phyloP scores from a whole-genome alignment of 1,140 invertebrate species.

The Aphaenogaster ashmeadi region DNA sequence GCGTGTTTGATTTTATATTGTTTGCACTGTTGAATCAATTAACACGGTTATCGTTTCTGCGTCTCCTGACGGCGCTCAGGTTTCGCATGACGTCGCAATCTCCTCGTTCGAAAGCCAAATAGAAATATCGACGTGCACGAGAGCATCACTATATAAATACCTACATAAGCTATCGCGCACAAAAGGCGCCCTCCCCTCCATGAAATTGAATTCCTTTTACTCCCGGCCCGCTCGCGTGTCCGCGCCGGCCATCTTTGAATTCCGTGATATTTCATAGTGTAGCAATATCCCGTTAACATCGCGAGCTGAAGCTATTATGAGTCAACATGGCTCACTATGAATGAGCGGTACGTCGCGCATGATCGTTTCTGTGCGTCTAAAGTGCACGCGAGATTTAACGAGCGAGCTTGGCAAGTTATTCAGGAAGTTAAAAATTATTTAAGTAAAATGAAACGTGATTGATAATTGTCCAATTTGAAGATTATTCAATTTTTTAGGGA shows the following conservation, averaged over 20 bases:
- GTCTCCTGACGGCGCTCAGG: no score
- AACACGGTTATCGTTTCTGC: not conserved
- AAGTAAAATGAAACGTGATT: not conserved
- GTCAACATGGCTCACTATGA: slow-evolving; percentile 42
- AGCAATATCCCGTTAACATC: slow-evolving; percentile 74
- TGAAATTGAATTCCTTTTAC: slow-evolving; percentile 77
- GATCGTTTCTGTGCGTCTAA: slow-evolving; percentile 23
- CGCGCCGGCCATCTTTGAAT: slow-evolving; percentile 77
- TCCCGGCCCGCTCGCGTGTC: slow-evolving; percentile 36
- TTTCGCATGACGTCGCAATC: slow-evolving; percentile 43
- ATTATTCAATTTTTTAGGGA: not conserved
- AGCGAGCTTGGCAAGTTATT: not conserved
- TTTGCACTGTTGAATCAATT: slow-evolving; percentile 38
- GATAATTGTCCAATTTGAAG: not conserved
- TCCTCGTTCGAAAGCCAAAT: slow-evolving; percentile 35
- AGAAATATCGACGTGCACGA: slow-evolving; percentile 63
- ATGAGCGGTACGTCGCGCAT: slow-evolving; percentile 16
- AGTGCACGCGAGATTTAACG: not conserved
- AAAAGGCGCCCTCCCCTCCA: slow-evolving; percentile 50
- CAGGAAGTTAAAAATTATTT: not conserved
- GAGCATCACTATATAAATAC: slow-evolving; percentile 71
- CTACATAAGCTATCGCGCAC: slow-evolving; percentile 44
- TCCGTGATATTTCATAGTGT: slow-evolving; percentile 77
- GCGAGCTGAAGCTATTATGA: slow-evolving; percentile 49
- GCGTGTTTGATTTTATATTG: not conserved